These are phyloP conservation scores for Acheta domesticus DNA, from an alignment of 2,888 invertebrate genomes.

Conservation along the genomic window DNA sequence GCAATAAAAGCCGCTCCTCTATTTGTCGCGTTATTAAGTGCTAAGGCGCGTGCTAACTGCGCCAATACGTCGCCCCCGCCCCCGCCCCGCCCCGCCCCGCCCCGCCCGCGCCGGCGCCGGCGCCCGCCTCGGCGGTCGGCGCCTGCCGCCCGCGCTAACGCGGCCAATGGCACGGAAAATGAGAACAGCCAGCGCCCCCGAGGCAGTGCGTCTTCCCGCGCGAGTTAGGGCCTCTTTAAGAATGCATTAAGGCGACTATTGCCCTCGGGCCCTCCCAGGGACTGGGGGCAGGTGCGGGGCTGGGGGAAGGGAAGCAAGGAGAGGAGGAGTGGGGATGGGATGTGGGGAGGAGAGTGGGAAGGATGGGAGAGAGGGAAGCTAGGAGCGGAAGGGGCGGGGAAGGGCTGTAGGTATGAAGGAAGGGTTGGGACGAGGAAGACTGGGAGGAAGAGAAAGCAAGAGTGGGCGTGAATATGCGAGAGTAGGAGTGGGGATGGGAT, in stretches of 20 bases:
- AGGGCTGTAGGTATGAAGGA: too few species aligned
- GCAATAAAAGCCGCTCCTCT: neutral
- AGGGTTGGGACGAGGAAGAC: too few species aligned
- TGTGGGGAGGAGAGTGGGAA: too few species aligned
- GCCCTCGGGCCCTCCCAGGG: neutral
- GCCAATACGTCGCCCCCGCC: neutral
- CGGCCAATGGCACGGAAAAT: constrained; percentile 18
- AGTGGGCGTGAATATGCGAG: too few species aligned
- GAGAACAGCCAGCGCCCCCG: neutral
- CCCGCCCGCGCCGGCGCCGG: neutral
- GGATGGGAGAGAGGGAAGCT: too few species aligned
- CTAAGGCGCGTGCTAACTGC: neutral
- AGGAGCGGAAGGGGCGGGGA: too few species aligned
- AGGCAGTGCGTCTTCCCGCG: neutral
- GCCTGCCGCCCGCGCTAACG: neutral
- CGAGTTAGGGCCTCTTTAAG: neutral
- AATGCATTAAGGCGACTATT: constrained; percentile 18
- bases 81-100: neutral
- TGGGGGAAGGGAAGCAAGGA: too few species aligned
- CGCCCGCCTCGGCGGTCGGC: neutral
- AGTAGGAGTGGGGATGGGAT: too few species aligned
- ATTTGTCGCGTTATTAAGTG: constrained; percentile 10
- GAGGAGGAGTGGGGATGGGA: too few species aligned
- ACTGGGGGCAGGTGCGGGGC: too few species aligned
- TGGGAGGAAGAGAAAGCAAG: too few species aligned